A percentile compares a stretch with the other conserved stretches of the same genome.
Conservation (phyloP, 2,113 vertebrate species). For the Zapornia atra region DNA sequence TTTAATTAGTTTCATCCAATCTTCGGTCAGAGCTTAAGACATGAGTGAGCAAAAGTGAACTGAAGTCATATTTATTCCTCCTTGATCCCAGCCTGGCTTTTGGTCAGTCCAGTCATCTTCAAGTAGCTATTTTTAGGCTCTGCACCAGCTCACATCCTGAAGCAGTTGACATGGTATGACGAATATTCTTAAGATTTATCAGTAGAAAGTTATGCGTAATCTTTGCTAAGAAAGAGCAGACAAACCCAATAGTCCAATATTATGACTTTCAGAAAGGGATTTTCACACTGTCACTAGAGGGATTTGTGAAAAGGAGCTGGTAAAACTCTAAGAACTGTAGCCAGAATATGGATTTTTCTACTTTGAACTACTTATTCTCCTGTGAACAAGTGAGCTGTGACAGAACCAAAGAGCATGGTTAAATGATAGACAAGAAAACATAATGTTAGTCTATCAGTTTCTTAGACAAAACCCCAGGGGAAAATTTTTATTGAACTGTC, state of each 20-base stretch:
- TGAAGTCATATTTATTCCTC: slow-evolving; percentile 27
- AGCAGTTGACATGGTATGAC: background rate
- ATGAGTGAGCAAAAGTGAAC: background rate
- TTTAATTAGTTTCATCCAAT: background rate
- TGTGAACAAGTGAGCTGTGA: background rate
- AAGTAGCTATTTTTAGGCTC: slow-evolving; percentile 6
- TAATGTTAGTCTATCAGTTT: background rate
- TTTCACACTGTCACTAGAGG: background rate
- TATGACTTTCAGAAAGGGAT: background rate
- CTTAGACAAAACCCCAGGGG: background rate
- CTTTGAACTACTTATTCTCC: background rate
- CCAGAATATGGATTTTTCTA: background rate
- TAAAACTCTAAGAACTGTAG: background rate
- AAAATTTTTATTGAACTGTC: background rate
- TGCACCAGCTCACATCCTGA: slow-evolving; percentile 1
- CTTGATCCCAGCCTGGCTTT: slow-evolving; percentile 17
- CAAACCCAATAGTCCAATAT: background rate
- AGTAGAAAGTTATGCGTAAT: background rate
- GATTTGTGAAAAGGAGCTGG: background rate
- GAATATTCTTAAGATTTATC: slow-evolving; percentile 24
- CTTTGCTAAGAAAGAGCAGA: background rate
- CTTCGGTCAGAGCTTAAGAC: background rate
- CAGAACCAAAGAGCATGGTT: background rate
- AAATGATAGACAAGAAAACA: background rate
- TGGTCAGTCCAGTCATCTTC: background rate